Conservation (phyloP, 1,140 invertebrate species). For the Cherax quadricarinatus region DNA sequence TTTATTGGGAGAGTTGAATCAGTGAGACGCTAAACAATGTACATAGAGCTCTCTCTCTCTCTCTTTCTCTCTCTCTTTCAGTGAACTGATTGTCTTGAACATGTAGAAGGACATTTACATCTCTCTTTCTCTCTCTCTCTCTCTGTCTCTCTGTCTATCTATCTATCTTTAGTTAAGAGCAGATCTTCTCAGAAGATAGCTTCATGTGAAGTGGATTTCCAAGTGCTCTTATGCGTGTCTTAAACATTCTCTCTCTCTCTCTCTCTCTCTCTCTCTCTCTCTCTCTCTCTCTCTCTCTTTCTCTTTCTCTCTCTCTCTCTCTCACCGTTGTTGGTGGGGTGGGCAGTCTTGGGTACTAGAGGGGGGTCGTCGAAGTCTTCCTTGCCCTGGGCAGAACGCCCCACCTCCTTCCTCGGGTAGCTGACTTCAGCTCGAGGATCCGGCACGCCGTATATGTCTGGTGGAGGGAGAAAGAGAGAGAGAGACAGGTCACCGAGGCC, state of each 20-base stretch:
- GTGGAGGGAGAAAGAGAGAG: not conserved
- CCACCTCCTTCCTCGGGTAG: not conserved
- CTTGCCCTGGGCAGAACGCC: not conserved
- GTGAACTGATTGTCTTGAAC: too few relatives aligned
- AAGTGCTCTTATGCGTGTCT: not conserved
- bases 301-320: conserved; percentile 4
- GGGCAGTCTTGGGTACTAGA: not conserved
- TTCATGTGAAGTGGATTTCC: too few relatives aligned
- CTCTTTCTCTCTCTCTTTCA: too few relatives aligned
- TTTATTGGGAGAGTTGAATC: too few relatives aligned
- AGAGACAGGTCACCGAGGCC: too few relatives aligned
- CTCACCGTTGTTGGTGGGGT: not conserved
- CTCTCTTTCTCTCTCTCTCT: not conserved
- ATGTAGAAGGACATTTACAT: too few relatives aligned
- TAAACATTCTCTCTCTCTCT: not conserved
- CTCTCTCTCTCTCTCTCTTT: not conserved
- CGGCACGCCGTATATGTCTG: too few relatives aligned
- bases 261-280: not conserved
- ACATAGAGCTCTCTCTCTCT: too few relatives aligned
- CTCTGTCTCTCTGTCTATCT: not conserved
- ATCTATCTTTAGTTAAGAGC: not conserved
- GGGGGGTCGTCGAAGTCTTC: not conserved
- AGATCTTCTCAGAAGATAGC: too few relatives aligned
- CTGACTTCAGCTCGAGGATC: not conserved
- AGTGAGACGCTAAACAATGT: too few relatives aligned